Base-by-base conservation (phyloP, 2,888 invertebrate species). In the Epistrophella euchroma region DNA sequence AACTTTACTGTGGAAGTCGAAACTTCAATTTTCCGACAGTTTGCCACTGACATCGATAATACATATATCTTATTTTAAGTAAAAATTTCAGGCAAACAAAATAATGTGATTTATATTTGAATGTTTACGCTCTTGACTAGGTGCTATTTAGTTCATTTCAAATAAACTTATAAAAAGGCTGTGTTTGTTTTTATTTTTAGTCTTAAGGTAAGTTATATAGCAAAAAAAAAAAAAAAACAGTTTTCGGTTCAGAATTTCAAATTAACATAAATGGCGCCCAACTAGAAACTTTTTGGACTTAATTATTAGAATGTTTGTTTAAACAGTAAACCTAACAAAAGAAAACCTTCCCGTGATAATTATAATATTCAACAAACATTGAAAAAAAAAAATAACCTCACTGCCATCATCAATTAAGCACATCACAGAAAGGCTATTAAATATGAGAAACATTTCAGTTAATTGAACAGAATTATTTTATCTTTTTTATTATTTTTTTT, bases 401-500 rank as follows among this genome's bases (percentile, higher is more conserved):
- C 85, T 76, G 80, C 80, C 75, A 80, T 85, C 45, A 62, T 72
- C 80, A 85, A 85, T 85, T 85, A 81, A 77, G 85, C 43, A 70
- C 73, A 80, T 66, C 66, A 47, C 47, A 47, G 17, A 32, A 76
- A 62, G 37, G 76, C 60, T 58, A 70, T 80, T 35, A 75, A 76
- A 68, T 68, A 68, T 76, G 80, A 80, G 80, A 85, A 86, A 64
- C 81, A 77, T 81, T 86, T 86, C 82, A 86, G 74, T 82, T 86
- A 86, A 86, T 86, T 86, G 82, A 77, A 86, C 52, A 28, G 43
- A 82, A 78, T 78, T 43, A 56, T 56, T 32, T 68, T 47, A 47
- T 66, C 47, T 47, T 66, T 73, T 45, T 64, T 45, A 10, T 28
- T 52, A n/a, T 28, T 47, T 58, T 74, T 50, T 72, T 66, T 22